Percentiles rank a stretch among this genome's conserved stretches.
phyloP scores from a whole-genome alignment of 2,113 vertebrate genomes.

The Zapornia atra region DNA sequence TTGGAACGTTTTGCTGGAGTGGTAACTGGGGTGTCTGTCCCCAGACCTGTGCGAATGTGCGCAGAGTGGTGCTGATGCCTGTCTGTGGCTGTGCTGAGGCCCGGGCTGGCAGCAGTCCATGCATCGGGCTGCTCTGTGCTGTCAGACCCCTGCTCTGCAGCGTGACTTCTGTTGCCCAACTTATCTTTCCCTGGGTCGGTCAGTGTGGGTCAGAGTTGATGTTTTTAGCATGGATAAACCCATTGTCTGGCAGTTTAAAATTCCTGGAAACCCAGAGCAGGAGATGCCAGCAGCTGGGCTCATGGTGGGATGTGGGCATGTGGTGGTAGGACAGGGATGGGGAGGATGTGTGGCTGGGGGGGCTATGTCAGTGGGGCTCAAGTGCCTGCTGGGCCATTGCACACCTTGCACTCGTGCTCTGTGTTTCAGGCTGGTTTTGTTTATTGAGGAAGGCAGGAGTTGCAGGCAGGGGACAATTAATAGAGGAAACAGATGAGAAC shows the following conservation, averaged over 20 bases:
- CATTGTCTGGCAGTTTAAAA: not conserved
- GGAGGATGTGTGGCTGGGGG: not conserved
- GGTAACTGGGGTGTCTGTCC: not conserved
- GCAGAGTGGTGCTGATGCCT: not conserved
- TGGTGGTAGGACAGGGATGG: not conserved
- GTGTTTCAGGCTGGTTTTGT: not conserved
- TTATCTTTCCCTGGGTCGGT: not conserved
- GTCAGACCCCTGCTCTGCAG: not conserved
- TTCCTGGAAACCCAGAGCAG: not conserved
- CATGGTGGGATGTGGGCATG: fast-evolving
- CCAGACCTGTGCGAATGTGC: not conserved
- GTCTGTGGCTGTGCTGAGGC: not conserved
- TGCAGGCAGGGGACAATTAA: not conserved
- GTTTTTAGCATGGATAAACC: not conserved
- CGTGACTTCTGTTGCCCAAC: not conserved
- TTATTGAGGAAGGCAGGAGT: not conserved
- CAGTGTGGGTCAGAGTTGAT: not conserved
- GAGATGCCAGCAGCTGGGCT: not conserved
- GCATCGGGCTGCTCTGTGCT: not conserved
- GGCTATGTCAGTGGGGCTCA: not conserved
- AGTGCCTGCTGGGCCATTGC: not conserved
- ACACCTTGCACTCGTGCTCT: not conserved
- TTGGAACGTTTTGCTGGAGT: not conserved
- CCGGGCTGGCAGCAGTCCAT: not conserved
- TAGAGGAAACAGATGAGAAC: not conserved